phyloP scores from a whole-genome alignment of 2,888 invertebrate genomes.

The Ellobium chinense region DNA sequence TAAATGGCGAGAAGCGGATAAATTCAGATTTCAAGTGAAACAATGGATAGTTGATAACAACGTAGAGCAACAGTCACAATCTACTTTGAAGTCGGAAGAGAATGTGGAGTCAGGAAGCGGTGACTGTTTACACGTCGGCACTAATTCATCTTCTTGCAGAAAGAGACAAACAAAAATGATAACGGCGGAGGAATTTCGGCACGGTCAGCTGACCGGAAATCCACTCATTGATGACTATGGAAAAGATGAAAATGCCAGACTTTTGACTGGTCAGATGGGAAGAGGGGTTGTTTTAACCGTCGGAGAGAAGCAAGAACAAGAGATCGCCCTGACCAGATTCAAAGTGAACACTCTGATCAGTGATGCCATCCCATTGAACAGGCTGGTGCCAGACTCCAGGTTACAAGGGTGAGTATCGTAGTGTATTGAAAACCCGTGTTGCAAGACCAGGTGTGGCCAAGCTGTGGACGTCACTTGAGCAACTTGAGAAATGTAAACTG shows the following conservation, averaged over 20 bases:
- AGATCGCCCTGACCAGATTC: constrained; percentile 51
- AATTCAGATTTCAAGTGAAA: too few relatives aligned
- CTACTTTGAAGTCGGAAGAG: too few relatives aligned
- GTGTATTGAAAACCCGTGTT: too few relatives aligned
- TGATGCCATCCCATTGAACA: constrained; percentile 66
- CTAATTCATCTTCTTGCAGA: too few relatives aligned
- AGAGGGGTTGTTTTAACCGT: constrained; percentile 57
- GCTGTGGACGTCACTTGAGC: too few relatives aligned
- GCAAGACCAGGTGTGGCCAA: too few relatives aligned
- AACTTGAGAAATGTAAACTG: too few relatives aligned
- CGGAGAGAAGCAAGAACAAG: constrained; percentile 49
- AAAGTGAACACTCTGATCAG: constrained; percentile 64
- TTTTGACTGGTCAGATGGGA: constrained; percentile 59
- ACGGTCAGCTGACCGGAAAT: constrained; percentile 36
- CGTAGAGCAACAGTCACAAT: too few relatives aligned
- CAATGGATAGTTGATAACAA: too few relatives aligned
- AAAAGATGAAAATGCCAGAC: background rate
- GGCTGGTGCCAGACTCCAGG: constrained; percentile 68
- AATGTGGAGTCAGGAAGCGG: too few relatives aligned
- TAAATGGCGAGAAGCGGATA: too few relatives aligned
- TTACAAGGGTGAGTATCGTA: constrained; percentile 64
- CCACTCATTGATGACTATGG: constrained; percentile 48
- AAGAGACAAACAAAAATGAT: background rate
- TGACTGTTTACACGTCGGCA: too few relatives aligned
- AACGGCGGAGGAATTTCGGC: constrained; percentile 24